Conservation (phyloP, 2,113 vertebrate species). For the Hystrix brachyura region DNA sequence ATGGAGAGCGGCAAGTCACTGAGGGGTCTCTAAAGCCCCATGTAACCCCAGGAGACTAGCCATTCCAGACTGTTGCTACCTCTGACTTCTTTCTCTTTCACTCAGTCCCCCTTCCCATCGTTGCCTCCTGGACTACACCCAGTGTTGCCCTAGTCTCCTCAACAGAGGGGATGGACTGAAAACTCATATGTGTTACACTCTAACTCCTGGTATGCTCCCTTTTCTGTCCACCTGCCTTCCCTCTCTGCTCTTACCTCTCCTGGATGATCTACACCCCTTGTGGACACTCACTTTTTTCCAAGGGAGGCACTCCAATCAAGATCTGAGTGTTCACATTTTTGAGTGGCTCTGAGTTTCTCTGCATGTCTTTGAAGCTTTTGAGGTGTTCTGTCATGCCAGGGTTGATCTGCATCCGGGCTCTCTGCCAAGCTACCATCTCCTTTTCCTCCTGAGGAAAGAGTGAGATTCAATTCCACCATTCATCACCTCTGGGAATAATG, state of each 20-base stretch:
- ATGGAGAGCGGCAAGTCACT: background rate
- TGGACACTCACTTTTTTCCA: constrained; percentile 68
- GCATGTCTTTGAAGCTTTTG: constrained; percentile 64
- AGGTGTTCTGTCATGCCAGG: constrained; percentile 10
- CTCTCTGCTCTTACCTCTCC: background rate
- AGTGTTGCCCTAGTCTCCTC: background rate
- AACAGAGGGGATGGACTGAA: background rate
- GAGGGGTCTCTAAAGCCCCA: background rate
- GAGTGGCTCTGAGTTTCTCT: constrained; percentile 53
- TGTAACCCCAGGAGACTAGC: background rate
- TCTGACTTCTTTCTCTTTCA: background rate
- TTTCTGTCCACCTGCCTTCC: background rate
- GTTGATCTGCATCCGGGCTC: constrained; percentile 25
- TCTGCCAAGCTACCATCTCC: constrained; percentile 64
- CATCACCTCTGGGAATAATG: background rate
- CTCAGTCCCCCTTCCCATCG: background rate
- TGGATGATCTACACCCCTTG: background rate
- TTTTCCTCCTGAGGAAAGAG: constrained; percentile 70
- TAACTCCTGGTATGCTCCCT: background rate
- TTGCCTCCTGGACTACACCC: background rate
- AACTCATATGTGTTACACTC: background rate
- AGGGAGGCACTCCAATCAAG: constrained; percentile 47
- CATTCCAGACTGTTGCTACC: background rate
- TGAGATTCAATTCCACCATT: background rate
- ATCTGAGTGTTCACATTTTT: background rate